phyloP scores from a whole-genome alignment of 2,888 invertebrate species.

The Cacoxenus indagator region DNA sequence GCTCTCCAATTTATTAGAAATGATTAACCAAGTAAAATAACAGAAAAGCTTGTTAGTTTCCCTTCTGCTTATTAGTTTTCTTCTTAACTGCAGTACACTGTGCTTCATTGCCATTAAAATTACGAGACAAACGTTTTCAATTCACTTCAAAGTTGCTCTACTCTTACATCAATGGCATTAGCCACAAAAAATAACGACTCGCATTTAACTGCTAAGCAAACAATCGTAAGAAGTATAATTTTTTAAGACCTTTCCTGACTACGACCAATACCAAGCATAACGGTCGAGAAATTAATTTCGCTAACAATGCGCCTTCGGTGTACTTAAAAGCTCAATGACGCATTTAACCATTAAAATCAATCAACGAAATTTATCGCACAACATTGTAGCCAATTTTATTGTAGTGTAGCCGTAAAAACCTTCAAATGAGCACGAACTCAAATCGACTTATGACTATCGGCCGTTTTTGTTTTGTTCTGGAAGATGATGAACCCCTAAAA shows the following conservation, averaged over 20 bases:
- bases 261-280: slow-evolving; percentile 36
- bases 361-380: slow-evolving; percentile 66
- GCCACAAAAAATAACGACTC: slow-evolving; percentile 18
- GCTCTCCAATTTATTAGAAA: no score
- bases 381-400: slow-evolving; percentile 52
- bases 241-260: slow-evolving; percentile 55
- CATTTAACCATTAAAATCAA: slow-evolving; percentile 68
- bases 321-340: slow-evolving; percentile 62
- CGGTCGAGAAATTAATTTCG: slow-evolving; percentile 60
- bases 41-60: no score
- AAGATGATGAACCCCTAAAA: not conserved
- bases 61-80: no score
- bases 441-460: slow-evolving; percentile 3
- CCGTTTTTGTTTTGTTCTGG: not conserved
- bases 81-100: not conserved
- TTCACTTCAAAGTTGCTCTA: slow-evolving; percentile 35
- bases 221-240: slow-evolving; percentile 56
- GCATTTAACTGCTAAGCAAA: slow-evolving; percentile 56
- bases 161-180: not conserved
- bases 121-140: slow-evolving; percentile 46
- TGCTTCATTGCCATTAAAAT: slow-evolving; percentile 47
- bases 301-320: slow-evolving; percentile 49
- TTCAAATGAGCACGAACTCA: not conserved
- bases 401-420: slow-evolving; percentile 7
- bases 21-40: no score